phyloP scores from a whole-genome alignment of 2,113 vertebrate species.

The Todiramphus chloris region DNA sequence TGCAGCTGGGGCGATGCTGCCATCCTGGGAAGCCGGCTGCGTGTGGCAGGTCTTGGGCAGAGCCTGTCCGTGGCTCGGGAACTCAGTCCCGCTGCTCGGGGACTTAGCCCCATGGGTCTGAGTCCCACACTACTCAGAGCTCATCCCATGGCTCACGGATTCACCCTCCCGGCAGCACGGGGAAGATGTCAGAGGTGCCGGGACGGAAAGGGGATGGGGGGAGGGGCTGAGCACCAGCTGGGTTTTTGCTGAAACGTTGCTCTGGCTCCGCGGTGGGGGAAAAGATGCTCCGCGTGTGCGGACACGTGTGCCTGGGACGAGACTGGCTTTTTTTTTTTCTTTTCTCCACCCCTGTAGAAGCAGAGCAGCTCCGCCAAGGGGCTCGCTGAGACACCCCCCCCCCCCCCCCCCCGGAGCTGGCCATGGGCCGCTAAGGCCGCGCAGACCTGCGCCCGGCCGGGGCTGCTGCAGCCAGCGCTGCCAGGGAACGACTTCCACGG shows the following conservation, averaged over 20 bases:
- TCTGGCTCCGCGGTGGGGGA: not conserved
- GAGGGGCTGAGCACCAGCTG: not conserved
- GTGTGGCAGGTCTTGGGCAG: rapidly evolving
- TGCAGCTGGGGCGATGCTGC: rapidly evolving
- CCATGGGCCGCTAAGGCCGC: not conserved
- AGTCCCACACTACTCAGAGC: rapidly evolving
- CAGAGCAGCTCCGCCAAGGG: constrained; percentile 37
- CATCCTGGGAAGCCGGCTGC: rapidly evolving
- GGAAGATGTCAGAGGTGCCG: not conserved
- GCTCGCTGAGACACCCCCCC: constrained; percentile 17
- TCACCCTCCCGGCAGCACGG: no score
- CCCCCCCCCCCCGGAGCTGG: not conserved
- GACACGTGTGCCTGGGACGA: not conserved
- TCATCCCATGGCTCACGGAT: not conserved
- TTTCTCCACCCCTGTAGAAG: not conserved
- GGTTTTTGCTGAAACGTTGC: not conserved
- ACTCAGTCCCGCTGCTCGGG: rapidly evolving
- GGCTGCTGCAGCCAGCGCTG: constrained; percentile 1
- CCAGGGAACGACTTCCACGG: constrained; percentile 5
- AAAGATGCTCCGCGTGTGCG: not conserved
- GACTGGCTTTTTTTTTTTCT: not conserved
- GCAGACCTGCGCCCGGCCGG: not conserved
- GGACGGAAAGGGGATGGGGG: no score
- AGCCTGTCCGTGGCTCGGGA: rapidly evolving
- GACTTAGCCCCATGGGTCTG: not conserved